Base-by-base conservation (phyloP, 2,888 invertebrate genomes). In the Lacanobia wlatinum region DNA sequence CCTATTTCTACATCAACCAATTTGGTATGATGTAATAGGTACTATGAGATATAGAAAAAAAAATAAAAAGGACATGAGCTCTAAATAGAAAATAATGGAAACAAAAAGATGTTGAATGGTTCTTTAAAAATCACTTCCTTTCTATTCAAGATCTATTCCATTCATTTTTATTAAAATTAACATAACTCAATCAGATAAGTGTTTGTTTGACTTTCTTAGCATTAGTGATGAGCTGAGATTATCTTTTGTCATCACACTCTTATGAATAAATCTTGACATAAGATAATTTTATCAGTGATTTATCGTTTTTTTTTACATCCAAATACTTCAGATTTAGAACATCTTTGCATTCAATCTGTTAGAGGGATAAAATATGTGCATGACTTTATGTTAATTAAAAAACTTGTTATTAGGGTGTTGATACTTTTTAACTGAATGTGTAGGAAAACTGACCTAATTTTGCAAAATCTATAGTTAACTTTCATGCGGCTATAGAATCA, bases 251-350 rank as follows among this genome's bases (percentile, higher is more conserved):
- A 71, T 68, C 50, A 71, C 56, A 78, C 70, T 64, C 40, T 46
- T 48, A 18, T 18, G 38, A 66, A 75, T 77, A 81, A 81, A 84
- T 84, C 79, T 83, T 84, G 85, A 81, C 83, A 83, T 40, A 38
- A 82, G 85, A 87, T 86, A 80, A 64, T 76, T 75, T 73, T 82
- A 87, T 87, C 85, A 84, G 64, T 88, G 88, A 88, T 88, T 80
- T 83, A 88, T 88, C 70, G 80, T 73, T 73, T 59, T 63, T n/a
- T 23, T 43, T 16, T 48, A 52, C 14, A 69, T 62, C 14, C 0
- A 5, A 52, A n/a, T 56, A n/a, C 66, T 73, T 65, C 58, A 69
- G 55, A 59, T 70, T 56, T 67, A 72, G 60, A 76, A 64, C 34
- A 58, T 60, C n/a, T 70, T 62, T 48, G 16, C 43, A 62, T 53